Percentiles rank a stretch among this genome's conserved stretches.
phyloP scores from a whole-genome alignment of 2,113 vertebrate genomes.

The Tretioscincus oriximinensis region DNA sequence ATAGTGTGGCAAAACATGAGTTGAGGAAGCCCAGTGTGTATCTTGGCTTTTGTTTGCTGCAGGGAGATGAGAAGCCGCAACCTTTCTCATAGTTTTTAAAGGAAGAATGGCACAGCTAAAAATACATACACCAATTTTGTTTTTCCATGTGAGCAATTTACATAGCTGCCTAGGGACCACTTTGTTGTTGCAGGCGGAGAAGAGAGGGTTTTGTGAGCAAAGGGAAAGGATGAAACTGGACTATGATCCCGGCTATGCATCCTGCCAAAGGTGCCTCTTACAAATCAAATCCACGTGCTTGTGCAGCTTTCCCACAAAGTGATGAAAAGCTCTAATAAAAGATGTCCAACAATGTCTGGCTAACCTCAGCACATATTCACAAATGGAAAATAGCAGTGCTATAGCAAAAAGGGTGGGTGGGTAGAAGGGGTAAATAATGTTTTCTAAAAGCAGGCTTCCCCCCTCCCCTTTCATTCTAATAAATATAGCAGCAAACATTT shows the following conservation, averaged over 20 bases:
- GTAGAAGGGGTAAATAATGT: not conserved
- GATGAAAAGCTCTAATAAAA: not conserved
- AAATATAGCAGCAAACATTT: too few species aligned
- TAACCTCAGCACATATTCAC: not conserved
- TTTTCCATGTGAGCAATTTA: constrained; percentile 10
- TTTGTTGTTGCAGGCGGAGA: not conserved
- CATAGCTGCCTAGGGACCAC: not conserved
- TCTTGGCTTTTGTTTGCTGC: not conserved
- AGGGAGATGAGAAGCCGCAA: not conserved
- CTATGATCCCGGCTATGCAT: not conserved
- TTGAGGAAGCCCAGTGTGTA: too few species aligned
- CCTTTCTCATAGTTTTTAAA: not conserved
- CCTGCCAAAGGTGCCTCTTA: not conserved
- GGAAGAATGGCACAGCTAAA: not conserved
- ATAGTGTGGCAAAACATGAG: too few species aligned
- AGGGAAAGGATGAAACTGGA: constrained; percentile 14
- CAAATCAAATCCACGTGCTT: not conserved
- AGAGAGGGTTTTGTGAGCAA: not conserved
- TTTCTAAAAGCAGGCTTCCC: too few species aligned
- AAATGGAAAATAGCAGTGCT: not conserved
- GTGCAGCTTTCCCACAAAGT: constrained; percentile 1
- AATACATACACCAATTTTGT: not conserved
- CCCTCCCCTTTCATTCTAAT: too few species aligned
- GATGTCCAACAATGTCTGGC: not conserved
- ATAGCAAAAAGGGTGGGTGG: too few species aligned